A percentile compares a stretch with the other conserved stretches of the same genome.
These are phyloP conservation scores for Epizoanthus scotinus DNA, from an alignment of 92 coral and sea anemone genomes.

Conservation along the genomic window DNA sequence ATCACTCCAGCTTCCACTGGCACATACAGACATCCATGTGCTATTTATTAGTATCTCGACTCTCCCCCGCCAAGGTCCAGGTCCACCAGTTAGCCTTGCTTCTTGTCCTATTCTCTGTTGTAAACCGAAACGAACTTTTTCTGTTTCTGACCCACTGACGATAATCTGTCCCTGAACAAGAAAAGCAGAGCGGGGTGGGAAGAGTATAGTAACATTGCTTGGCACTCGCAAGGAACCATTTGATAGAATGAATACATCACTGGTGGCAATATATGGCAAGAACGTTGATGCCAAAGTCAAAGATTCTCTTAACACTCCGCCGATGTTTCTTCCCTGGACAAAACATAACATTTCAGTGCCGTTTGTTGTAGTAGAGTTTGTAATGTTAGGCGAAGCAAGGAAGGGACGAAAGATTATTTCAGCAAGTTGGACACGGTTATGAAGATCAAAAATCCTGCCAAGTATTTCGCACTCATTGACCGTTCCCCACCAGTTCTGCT, in stretches of 20 bases:
- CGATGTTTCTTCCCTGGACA: constrained; percentile 39
- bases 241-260: constrained; percentile 52
- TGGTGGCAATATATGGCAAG: constrained; percentile 52
- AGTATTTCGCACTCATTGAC: constrained; percentile 43
- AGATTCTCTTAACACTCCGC: constrained; percentile 55
- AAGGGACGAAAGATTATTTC: constrained; percentile 47
- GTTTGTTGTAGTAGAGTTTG: neutral
- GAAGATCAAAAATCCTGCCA: constrained; percentile 58
- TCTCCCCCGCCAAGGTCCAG: constrained; percentile 52
- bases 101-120: neutral
- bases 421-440: constrained; percentile 51
- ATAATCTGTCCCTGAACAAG: constrained; percentile 55
- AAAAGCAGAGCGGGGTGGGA: constrained; percentile 53
- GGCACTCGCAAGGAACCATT: constrained; percentile 55
- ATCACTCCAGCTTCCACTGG: neutral
- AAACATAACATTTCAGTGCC: constrained; percentile 32
- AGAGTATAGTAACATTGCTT: constrained; percentile 45
- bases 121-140: constrained; percentile 34
- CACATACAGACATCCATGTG: constrained; percentile 59
- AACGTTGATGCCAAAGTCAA: constrained; percentile 23
- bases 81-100: constrained; percentile 37
- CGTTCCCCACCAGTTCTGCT: constrained; percentile 73
- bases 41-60: constrained; percentile 46
- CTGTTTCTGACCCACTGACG: constrained; percentile 37
- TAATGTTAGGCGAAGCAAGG: constrained; percentile 37